Percentiles rank a stretch among this genome's conserved stretches.
Conservation (phyloP, 2,888 invertebrate species). For the Unio pictorum region DNA sequence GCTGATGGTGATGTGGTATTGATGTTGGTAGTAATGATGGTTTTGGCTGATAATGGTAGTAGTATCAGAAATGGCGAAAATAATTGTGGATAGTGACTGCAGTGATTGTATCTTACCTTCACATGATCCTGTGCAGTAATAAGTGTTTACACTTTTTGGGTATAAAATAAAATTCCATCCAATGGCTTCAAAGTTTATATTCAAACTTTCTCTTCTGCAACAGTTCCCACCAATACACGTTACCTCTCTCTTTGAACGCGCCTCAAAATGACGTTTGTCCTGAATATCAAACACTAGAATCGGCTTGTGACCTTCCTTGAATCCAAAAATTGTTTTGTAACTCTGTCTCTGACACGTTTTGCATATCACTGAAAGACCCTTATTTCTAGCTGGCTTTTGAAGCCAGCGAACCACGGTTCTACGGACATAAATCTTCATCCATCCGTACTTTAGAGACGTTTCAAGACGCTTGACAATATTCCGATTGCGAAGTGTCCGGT, state of each 20-base stretch:
- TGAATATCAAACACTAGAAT: conserved; percentile 45
- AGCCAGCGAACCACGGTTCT: conserved; percentile 49
- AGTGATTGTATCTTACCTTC: conserved; percentile 32
- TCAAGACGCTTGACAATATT: conserved; percentile 49
- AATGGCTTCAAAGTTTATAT: conserved; percentile 45
- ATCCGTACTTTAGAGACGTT: conserved; percentile 50
- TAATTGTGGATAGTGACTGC: not conserved
- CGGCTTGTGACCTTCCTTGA: conserved; percentile 44
- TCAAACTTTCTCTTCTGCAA: conserved; percentile 41
- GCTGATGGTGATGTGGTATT: too few species aligned
- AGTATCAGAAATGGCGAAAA: not conserved
- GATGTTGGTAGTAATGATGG: too few species aligned
- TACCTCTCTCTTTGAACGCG: conserved; percentile 22
- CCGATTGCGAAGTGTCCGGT: conserved; percentile 22
- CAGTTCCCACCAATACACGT: conserved; percentile 43
- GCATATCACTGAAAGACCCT: conserved; percentile 50
- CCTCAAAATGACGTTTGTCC: conserved; percentile 7
- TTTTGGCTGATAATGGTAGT: not conserved
- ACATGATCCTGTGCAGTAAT: conserved; percentile 53
- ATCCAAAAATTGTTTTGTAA: conserved; percentile 47
- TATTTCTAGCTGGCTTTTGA: conserved; percentile 40
- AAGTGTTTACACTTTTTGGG: conserved; percentile 40
- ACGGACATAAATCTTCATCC: conserved; percentile 55
- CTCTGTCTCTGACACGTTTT: conserved; percentile 48
- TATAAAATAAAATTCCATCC: conserved; percentile 46